Base-by-base conservation (phyloP, 2,888 invertebrate genomes). In the Neuroscelio doddi region DNA sequence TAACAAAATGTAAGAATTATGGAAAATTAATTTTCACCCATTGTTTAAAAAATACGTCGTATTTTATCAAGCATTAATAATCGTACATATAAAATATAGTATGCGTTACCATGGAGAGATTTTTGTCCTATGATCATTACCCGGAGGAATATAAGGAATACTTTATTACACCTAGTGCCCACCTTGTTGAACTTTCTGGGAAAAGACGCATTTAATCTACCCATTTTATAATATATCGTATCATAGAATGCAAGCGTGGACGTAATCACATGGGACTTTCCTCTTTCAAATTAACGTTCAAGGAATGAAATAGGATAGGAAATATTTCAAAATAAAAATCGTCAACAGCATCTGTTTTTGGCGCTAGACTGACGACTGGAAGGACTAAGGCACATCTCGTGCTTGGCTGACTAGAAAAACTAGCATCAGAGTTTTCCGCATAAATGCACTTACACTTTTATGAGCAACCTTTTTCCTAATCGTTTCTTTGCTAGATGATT, bases 371-470 rank as follows among this genome's bases (percentile, higher is more conserved):
- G 64, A 63, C 63, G 65, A 55, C 36, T 49, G 58, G 38, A 64
- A 24, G 39, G 51, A 57, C 58, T 32, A 41, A 46, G 53, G 29
- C 63, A 49, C 41, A 65, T 68, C 64, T 68, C 50, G 68, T 57
- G 71, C 70, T 75, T 64, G 69, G 55, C 69, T 70, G 64, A 73
- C 72, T 66, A 72, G 72, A 77, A 78, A 77, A 78, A 71, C 73
- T 72, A 68, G 70, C 74, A 71, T 77, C 73, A 74, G 71, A 71
- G 65, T 70, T 69, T 71, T 72, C 58, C 71, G 58, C 69, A 46
- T 64, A 67, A 46, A 47, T 57, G 63, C 56, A 17, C 50, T 38
- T 46, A 50, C 50, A 51, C 45, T 51, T 56, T 64, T 64, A 56
- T 46, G 30, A 45, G 30, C 30, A 17, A 45, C 30, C 45, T 30